Evolutionary conservation across 2,888 invertebrate species (phyloP).

Genomic region (Helleia helle): DNA sequence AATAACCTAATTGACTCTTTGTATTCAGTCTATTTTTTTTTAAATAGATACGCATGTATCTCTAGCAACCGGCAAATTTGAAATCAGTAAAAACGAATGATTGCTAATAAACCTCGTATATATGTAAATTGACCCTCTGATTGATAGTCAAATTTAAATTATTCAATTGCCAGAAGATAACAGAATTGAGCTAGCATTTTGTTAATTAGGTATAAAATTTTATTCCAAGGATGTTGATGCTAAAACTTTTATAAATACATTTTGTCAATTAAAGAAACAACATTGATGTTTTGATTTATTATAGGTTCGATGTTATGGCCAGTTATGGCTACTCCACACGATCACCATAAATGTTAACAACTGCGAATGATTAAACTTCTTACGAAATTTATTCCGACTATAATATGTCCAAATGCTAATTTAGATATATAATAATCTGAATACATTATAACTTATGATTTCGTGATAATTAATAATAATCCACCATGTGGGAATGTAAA

Average conservation of each 20-base stretch:
- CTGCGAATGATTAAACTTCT: too few species aligned
- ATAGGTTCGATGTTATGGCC: too few species aligned
- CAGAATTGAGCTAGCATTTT: conserved; percentile 1
- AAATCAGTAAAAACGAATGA: not conserved
- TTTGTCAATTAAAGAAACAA: not conserved
- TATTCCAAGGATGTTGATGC: not conserved
- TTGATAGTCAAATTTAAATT: conserved; percentile 8
- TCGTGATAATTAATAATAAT: too few species aligned
- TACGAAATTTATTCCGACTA: too few species aligned
- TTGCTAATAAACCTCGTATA: conserved; percentile 6
- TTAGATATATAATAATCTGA: too few species aligned
- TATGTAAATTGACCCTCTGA: conserved; percentile 11
- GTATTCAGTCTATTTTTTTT: too few species aligned
- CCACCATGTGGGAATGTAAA: too few species aligned
- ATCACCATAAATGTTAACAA: too few species aligned
- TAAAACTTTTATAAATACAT: not conserved
- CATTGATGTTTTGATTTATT: not conserved
- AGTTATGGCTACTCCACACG: too few species aligned
- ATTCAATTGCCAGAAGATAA: conserved; percentile 3
- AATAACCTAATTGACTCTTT: too few species aligned
- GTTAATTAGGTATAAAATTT: conserved; percentile 1
- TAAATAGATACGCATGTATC: not conserved
- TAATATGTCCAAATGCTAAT: too few species aligned
- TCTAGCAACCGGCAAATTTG: not conserved
- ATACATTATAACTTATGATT: too few species aligned